These are phyloP conservation scores for Pristis pectinata DNA, from an alignment of 2,797 vertebrate genomes.

Conservation along the genomic window DNA sequence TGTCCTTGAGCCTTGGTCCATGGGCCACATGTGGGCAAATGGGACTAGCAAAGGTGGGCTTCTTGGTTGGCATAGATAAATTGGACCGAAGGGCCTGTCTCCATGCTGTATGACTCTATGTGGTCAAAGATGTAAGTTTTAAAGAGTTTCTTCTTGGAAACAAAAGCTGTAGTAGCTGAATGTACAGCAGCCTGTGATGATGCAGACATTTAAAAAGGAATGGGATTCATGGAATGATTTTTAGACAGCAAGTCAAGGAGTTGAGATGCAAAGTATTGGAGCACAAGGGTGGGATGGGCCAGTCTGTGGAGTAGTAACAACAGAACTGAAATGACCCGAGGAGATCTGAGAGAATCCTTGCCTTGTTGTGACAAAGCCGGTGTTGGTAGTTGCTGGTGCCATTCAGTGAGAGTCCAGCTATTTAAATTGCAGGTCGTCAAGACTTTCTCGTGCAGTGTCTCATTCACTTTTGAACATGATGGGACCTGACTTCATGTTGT, in stretches of 20 bases:
- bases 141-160: not conserved
- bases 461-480: too few relatives aligned
- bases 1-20: too few relatives aligned
- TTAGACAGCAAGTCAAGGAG: too few relatives aligned
- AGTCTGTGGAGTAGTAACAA: not conserved
- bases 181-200: too few relatives aligned
- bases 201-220: not conserved
- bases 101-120: not conserved
- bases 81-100: too few relatives aligned
- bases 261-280: not conserved
- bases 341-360: too few relatives aligned
- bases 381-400: not conserved
- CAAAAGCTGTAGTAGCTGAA: not conserved
- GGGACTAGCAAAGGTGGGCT: too few relatives aligned
- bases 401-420: not conserved
- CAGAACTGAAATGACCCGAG: not conserved
- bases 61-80: too few relatives aligned
- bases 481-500: not conserved
- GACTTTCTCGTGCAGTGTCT: not conserved
- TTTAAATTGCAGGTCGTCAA: not conserved
- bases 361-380: not conserved
- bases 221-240: not conserved
- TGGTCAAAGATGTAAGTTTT: not conserved
- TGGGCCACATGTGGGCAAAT: too few relatives aligned
- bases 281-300: not conserved